These are phyloP conservation scores for Pitta sordida DNA, from an alignment of 2,113 vertebrate species.

Conservation along the genomic window DNA sequence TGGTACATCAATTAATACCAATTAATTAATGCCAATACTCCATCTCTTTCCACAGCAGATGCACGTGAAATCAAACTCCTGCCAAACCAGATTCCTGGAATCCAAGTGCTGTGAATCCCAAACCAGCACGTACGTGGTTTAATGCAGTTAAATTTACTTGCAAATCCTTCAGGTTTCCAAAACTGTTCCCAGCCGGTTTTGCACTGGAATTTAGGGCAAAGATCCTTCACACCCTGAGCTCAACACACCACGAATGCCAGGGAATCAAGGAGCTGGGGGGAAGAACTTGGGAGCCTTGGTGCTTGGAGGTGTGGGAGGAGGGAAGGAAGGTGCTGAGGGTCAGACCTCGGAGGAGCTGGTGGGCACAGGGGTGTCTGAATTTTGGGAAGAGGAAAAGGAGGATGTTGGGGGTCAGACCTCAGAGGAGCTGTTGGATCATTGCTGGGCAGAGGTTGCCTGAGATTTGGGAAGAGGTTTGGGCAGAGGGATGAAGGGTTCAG, in stretches of 20 bases:
- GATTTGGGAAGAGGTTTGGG: too few species aligned
- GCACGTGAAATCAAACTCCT: background rate
- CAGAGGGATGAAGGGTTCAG: too few species aligned
- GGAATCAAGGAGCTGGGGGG: background rate
- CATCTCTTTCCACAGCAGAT: background rate
- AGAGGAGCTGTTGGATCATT: too few species aligned
- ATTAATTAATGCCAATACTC: background rate
- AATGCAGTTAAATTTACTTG: background rate
- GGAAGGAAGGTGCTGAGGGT: background rate
- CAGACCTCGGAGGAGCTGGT: conserved; percentile 71
- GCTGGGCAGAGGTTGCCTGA: too few species aligned
- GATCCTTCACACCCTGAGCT: background rate
- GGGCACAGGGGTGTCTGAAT: conserved; percentile 64
- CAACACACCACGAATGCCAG: background rate
- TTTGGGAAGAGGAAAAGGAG: too few species aligned
- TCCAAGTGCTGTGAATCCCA: background rate
- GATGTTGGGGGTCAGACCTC: too few species aligned
- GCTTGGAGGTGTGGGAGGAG: background rate
- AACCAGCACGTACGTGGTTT: background rate
- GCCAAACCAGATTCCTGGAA: background rate
- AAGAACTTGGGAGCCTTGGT: background rate
- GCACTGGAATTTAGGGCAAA: background rate
- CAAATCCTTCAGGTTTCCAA: background rate
- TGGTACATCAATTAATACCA: background rate
- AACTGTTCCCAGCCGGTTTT: background rate